Conservation (phyloP, 2,113 vertebrate species). For the Poeciliopsis retropinna region DNA sequence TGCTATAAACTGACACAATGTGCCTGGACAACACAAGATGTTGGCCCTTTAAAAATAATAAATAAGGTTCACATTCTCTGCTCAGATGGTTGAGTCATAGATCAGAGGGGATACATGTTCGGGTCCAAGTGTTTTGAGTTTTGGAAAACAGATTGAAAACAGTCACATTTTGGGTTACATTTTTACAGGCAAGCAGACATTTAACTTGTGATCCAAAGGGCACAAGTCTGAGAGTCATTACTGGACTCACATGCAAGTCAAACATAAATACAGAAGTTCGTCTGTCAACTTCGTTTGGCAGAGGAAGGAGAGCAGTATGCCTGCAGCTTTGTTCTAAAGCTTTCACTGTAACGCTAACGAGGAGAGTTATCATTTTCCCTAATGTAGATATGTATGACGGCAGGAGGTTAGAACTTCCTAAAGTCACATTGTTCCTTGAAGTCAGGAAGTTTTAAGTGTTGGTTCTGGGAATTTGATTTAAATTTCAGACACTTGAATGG, state of each 20-base stretch:
- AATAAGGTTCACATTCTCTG: background rate
- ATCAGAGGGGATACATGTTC: conserved; percentile 21
- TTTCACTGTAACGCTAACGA: background rate
- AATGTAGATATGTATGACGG: no score
- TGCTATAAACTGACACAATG: no score
- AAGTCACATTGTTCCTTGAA: no score
- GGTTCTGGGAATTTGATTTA: background rate
- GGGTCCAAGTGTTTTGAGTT: background rate
- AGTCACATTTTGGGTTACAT: background rate
- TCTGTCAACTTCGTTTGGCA: background rate
- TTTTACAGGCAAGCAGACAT: conserved; percentile 6
- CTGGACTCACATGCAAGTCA: conserved; percentile 5
- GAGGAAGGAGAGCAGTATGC: background rate
- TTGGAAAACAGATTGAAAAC: conserved; percentile 4
- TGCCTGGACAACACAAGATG: no score
- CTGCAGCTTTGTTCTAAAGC: background rate
- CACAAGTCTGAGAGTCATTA: conserved; percentile 21
- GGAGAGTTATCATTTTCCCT: background rate
- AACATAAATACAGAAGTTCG: conserved; percentile 3
- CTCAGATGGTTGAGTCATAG: conserved; percentile 3
- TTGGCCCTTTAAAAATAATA: conserved; percentile 19
- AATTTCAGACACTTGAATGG: background rate
- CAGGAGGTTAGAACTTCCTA: no score
- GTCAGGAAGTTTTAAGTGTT: background rate
- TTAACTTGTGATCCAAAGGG: conserved; percentile 11